Evolutionary conservation across 2,113 vertebrate species (phyloP), one percentile per base, ranked within the genome.

Genomic region (Rhinoderma darwinii): DNA sequence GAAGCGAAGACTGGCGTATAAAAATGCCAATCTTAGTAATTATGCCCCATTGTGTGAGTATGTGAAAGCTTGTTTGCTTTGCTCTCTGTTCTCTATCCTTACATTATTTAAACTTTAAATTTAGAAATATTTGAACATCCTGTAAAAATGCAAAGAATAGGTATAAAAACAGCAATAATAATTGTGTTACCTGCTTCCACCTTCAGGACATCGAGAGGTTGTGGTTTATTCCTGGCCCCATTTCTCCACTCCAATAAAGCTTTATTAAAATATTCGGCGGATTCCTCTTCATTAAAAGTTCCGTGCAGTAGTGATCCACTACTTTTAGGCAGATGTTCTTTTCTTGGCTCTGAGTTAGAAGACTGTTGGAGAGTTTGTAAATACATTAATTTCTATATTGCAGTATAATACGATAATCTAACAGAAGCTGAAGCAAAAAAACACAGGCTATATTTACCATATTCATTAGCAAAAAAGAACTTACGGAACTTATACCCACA

Each of bases 251-350:
- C 91, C 74, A 86, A 91, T 82, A 98, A 88, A 76, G 91, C 96
- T 68, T 96, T 93, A 89, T 95, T 96, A 90, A 97, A 97, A 84
- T 90, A 92, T 68, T 88, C 90, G 0, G 95, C 89, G 43, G 97
- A 96, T 84, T 93, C 91, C 44, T 94, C 94, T 88, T 96, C 95
- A 88, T 93, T 89, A 84, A 94, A 97, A 2, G 72, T 76, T 74
- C 93, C 96, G 59, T 88, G 90, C 22, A 95, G 88, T 50, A 96
- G 90, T 22, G 88, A 84, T 0, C 87, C 84, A 5, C 75, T 41
- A 72, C 84, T 79, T 10, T 66, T 86, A 68, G 51, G 61, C 41
- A 76, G 25, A 50, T 78, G 56, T 43, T 12, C 47, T 50, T 43
- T 75, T 30, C 35, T 5, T 59, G 88, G 1, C 89, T 59, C 56